phyloP scores from a whole-genome alignment of 2,888 invertebrate genomes.

The Lithophane socia region DNA sequence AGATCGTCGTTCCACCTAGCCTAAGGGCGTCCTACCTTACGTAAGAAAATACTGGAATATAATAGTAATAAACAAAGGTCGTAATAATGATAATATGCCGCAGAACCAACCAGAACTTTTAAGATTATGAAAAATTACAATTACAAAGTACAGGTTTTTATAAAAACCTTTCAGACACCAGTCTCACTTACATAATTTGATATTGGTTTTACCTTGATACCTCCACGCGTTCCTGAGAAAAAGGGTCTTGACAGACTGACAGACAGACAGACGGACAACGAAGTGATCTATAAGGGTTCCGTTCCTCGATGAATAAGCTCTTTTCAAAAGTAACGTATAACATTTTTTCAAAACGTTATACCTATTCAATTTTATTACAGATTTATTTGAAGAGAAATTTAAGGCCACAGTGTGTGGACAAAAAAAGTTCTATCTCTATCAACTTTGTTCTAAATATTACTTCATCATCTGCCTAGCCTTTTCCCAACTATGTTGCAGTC shows the following conservation, averaged over 20 bases:
- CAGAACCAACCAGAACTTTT: not conserved
- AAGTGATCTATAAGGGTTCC: no score
- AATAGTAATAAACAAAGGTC: not conserved
- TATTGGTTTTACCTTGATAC: no score
- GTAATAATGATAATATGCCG: not conserved
- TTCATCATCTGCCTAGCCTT: no score
- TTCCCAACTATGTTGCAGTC: no score
- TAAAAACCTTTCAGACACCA: not conserved
- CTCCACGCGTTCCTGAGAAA: no score
- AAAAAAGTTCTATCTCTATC: not conserved
- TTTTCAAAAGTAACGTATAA: not conserved
- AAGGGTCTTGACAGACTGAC: no score
- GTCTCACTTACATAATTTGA: not conserved
- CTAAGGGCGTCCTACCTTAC: no score
- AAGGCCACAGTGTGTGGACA: not conserved
- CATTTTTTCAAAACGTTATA: not conserved
- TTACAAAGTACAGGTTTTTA: not conserved
- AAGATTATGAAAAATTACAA: not conserved
- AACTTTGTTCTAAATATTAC: slow-evolving; percentile 1
- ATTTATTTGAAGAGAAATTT: not conserved
- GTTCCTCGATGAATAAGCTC: not conserved
- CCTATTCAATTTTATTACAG: no score
- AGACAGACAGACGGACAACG: no score
- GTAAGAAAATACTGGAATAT: not conserved
- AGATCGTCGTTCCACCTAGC: no score